Percentiles rank a stretch among this genome's conserved stretches.
phyloP scores from a whole-genome alignment of 2,113 vertebrate genomes.

The Salminus brasiliensis region DNA sequence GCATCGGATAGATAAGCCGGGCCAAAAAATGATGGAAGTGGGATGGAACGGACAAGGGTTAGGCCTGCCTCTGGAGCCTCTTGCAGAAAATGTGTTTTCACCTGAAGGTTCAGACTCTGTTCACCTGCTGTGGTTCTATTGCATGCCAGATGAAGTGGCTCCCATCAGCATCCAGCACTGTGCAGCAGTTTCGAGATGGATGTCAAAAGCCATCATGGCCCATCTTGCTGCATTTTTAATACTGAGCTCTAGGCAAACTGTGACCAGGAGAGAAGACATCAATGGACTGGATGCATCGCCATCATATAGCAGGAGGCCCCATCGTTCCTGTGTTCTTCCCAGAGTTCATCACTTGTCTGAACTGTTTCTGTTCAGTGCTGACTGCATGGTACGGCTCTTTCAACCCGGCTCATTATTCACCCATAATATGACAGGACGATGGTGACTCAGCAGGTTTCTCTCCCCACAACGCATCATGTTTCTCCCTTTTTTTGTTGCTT shows the following conservation, averaged over 20 bases:
- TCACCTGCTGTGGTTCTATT: background rate
- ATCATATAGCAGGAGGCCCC: slow-evolving; percentile 11
- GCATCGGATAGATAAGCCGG: slow-evolving; percentile 49
- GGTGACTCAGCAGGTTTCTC: slow-evolving; percentile 30
- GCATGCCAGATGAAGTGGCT: background rate
- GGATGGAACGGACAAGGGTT: slow-evolving; percentile 22
- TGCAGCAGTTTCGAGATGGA: no score
- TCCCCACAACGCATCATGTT: background rate
- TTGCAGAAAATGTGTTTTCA: background rate
- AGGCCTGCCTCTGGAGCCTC: background rate
- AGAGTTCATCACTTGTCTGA: slow-evolving; percentile 2
- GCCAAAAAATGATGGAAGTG: slow-evolving; percentile 32
- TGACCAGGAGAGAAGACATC: slow-evolving; percentile 1
- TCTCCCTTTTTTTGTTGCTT: no score
- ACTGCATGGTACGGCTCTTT: background rate
- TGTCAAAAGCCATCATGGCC: slow-evolving; percentile 13
- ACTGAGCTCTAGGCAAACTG: slow-evolving; percentile 26
- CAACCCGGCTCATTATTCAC: slow-evolving; percentile 35
- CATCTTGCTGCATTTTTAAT: slow-evolving; percentile 38
- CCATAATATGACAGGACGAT: slow-evolving; percentile 20
- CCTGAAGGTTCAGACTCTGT: background rate
- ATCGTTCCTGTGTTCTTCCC: background rate
- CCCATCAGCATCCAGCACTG: background rate
- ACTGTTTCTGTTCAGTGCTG: slow-evolving; percentile 6
- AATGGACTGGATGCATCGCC: background rate